These are phyloP conservation scores for Leguminivora glycinivorella DNA, from an alignment of 1,140 invertebrate species.

Conservation along the genomic window DNA sequence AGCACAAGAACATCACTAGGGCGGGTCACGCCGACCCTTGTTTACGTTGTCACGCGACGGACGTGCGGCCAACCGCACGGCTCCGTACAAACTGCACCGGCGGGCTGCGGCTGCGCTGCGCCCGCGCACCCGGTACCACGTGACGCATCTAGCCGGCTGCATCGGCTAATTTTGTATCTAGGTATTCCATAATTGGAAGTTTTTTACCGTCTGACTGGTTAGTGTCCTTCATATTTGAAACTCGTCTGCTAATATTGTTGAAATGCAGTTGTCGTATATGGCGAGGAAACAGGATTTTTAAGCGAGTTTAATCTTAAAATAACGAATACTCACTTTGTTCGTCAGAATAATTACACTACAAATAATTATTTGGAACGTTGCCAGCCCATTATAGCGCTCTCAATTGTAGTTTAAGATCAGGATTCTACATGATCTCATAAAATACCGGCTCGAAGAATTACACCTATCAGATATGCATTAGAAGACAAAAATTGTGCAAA, in stretches of 20 bases:
- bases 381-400: not conserved
- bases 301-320: conserved; percentile 1
- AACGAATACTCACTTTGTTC: not conserved
- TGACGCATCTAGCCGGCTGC: conserved; percentile 34
- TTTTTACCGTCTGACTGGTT: conserved; percentile 15
- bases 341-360: not conserved
- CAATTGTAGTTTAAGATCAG: no score
- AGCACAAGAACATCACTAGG: conserved; percentile 58
- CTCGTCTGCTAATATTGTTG: conserved; percentile 5
- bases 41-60: conserved; percentile 46
- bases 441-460: no score
- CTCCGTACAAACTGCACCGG: conserved; percentile 50
- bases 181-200: conserved; percentile 26
- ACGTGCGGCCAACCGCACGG: conserved; percentile 49
- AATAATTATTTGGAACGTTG: not conserved
- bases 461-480: no score
- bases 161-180: conserved; percentile 30
- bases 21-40: conserved; percentile 55
- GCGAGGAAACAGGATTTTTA: not conserved
- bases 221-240: conserved; percentile 24
- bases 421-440: no score
- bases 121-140: conserved; percentile 28
- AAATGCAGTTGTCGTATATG: conserved; percentile 4
- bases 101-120: conserved; percentile 15
- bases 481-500: no score